These are phyloP conservation scores for Callionymus lyra DNA, from an alignment of 2,113 vertebrate species.

Conservation along the genomic window DNA sequence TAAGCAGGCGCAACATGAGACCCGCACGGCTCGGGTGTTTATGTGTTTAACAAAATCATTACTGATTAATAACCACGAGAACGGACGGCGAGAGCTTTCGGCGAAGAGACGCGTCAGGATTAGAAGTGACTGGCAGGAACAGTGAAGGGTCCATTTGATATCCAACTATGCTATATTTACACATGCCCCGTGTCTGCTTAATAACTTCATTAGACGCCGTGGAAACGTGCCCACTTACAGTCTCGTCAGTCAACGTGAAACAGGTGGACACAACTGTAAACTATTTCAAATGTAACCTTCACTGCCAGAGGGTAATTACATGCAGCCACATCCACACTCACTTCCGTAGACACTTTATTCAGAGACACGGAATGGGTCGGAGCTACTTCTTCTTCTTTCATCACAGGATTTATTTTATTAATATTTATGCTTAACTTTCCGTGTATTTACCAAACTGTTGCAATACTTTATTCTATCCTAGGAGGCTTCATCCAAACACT, in stretches of 20 bases:
- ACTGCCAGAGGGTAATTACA: too few species aligned
- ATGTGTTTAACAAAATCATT: constrained; percentile 10
- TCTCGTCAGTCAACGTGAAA: background rate
- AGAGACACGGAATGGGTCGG: too few species aligned
- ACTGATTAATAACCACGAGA: constrained; percentile 4
- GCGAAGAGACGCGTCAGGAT: background rate
- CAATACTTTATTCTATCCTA: too few species aligned
- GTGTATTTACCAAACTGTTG: too few species aligned
- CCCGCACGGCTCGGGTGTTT: background rate
- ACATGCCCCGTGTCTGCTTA: background rate
- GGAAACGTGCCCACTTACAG: background rate
- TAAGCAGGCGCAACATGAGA: constrained; percentile 3
- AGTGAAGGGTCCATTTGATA: background rate
- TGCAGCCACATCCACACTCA: too few species aligned
- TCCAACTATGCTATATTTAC: background rate
- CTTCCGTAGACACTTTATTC: too few species aligned
- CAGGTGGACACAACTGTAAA: background rate
- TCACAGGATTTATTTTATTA: too few species aligned
- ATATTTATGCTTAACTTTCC: too few species aligned
- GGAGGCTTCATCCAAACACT: too few species aligned
- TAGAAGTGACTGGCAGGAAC: background rate
- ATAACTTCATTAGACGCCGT: background rate
- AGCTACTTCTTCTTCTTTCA: too few species aligned
- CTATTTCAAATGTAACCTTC: too few species aligned
- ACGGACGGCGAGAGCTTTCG: background rate